Conservation (phyloP, 1,140 invertebrate species). For the Anoplolepis gracilipes region DNA sequence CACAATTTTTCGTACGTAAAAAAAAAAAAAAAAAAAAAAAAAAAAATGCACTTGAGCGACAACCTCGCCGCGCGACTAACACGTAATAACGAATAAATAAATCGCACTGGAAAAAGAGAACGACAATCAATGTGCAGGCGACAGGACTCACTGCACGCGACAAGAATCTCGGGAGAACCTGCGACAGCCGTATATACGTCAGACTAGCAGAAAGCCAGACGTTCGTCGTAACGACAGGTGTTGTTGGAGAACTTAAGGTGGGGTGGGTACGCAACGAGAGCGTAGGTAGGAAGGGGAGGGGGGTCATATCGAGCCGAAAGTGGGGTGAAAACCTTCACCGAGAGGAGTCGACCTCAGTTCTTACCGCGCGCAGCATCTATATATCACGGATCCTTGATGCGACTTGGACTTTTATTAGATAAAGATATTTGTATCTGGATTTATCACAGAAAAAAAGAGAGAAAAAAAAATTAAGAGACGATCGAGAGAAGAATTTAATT, state of each 20-base stretch:
- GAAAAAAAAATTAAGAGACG: not conserved
- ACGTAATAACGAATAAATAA: not conserved
- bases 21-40: not conserved
- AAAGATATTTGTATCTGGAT: not conserved
- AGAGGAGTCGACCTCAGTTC: constrained; percentile 57
- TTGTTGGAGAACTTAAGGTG: constrained; percentile 61
- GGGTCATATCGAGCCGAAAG: constrained; percentile 33
- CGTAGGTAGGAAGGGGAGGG: not conserved
- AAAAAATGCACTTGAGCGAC: not conserved
- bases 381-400: constrained; percentile 37
- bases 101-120: constrained; percentile 16
- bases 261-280: constrained; percentile 32
- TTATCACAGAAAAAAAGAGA: not conserved
- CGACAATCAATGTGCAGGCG: not conserved
- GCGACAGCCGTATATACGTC: constrained; percentile 60
- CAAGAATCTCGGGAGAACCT: constrained; percentile 56
- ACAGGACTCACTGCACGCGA: constrained; percentile 54
- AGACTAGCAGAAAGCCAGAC: constrained; percentile 65
- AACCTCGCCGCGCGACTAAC: not conserved
- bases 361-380: constrained; percentile 29
- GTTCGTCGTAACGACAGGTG: constrained; percentile 66
- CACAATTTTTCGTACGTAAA: not conserved
- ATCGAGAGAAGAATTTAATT: not conserved
- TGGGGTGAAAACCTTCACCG: constrained; percentile 63
- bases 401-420: constrained; percentile 5